Evolutionary conservation across 2,797 vertebrate genomes (phyloP).

Genomic region (Sphenopsis melanotis): DNA sequence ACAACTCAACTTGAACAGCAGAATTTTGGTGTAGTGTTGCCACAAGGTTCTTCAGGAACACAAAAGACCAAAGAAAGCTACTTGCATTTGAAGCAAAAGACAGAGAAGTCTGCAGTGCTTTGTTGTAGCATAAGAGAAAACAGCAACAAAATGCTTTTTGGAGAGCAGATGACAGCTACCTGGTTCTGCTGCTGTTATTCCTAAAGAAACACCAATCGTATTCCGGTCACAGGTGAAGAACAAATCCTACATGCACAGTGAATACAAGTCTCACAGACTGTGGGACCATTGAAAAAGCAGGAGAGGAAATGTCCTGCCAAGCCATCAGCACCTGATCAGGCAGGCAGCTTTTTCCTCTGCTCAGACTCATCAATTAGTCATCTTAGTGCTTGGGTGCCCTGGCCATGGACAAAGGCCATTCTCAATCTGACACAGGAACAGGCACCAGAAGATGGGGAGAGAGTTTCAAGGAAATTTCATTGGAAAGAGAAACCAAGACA

Average conservation of each 20-base stretch:
- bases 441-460: background rate
- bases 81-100: background rate
- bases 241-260: fast-evolving
- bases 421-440: background rate
- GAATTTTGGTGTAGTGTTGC: background rate
- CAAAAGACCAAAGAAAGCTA: background rate
- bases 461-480: background rate
- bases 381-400: background rate
- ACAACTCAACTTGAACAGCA: background rate
- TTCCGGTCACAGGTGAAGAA: background rate
- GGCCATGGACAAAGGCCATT: background rate
- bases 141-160: background rate
- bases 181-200: background rate
- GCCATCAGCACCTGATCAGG: background rate
- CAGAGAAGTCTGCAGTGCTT: background rate
- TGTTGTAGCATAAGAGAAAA: background rate
- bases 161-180: background rate
- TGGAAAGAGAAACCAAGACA: background rate
- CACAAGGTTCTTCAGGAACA: background rate
- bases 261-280: background rate
- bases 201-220: background rate
- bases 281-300: background rate
- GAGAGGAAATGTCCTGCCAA: background rate
- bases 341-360: background rate
- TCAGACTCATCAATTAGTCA: background rate